Evolutionary conservation across 2,797 vertebrate species (phyloP), one percentile per base, ranked within the genome.

Genomic region (Xenentodon cancila): DNA sequence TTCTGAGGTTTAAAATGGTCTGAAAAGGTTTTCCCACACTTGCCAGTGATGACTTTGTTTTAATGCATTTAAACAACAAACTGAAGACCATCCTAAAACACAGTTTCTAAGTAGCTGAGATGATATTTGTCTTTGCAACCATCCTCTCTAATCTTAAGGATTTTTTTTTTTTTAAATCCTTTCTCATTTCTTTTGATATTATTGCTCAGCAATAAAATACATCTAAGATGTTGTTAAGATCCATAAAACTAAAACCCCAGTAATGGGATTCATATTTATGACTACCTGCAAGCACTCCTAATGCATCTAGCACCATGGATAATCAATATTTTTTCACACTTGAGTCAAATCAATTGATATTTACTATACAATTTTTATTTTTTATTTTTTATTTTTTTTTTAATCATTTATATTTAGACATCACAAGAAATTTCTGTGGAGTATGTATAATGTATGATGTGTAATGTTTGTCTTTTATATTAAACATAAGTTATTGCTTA

Each of bases 401-500:
- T 40, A 15, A 2, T 46, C 1, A 20, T 47, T 3, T 2, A 47
- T 20, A 19, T 47, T 47, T 40, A 3, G 3, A 40, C 13, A 40
- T 40, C 34, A 37, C 11, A 15, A 40, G 37, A 15, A 40, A 40
- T 40, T 15, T 13, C 9, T 40, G 4, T n/a, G n/a, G n/a, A n/a
- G n/a, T n/a, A n/a, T n/a, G n/a, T n/a, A n/a, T n/a, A n/a, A n/a
- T n/a, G n/a, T n/a, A 37, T 37, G 34, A 37, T 13, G 12, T 13
- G 12, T 13, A 40, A 40, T 40, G 13, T 40, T 40, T 15, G 13
- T 40, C 37, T 40, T 40, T 40, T 40, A 40, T 40, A 40, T 40
- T 40, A 16, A 16, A 53, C 21, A 11, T 78, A 49, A 68, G 18
- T 83, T 65, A 58, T 76, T 75, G 3, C 20, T 61, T 83, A 63